Evolutionary conservation across 2,888 invertebrate species (phyloP), one percentile per base, ranked within the genome.

Genomic region (Netelia melanura): DNA sequence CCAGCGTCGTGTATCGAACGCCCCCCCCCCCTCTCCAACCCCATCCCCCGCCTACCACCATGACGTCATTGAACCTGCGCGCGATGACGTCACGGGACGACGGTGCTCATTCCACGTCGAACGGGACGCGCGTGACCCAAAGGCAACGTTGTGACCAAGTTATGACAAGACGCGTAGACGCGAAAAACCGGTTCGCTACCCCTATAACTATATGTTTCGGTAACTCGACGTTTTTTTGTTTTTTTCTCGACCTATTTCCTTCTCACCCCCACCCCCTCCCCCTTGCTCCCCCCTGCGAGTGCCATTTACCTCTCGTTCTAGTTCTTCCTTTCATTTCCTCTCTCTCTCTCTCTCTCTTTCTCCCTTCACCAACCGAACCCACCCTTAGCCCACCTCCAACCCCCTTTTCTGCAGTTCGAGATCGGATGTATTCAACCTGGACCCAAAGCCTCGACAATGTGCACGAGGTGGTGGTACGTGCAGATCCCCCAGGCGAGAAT

Each of bases 61-160:
- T 92, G 92, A 92, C 92, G 92, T 92, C 92, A 92, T 88, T 89
- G 90, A 91, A 91, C 88, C 87, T 87, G 89, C 62, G 78, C 52
- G n/a, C 87, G 82, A 89, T 92, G 92, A 92, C 92, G 92, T 92
- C 92, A 90, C 86, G 84, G 30, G 65, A 43, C 61, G 70, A 70
- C 43, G 76, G 76, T 71, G 81, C 76, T 81, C 76, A 71, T 76
- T 56, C 70, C 38, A 14, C 43, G 65, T 61, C 54, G 43, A 71
- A 71, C 48, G 38, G 30, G 61, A 71, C 21, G 71, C 52, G 64
- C 43, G 70, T 43, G 71, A 52, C 43, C 64, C 64, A 43, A 11
- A 48, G 43, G 14, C 10, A 25, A 62, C 25, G 11, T 38, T 44
- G 30, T 21, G 43, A 21, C 52, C 52, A 14, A 54, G 64, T 54